Conservation (phyloP, 2,888 invertebrate genomes). For the Cordilura impudica region DNA sequence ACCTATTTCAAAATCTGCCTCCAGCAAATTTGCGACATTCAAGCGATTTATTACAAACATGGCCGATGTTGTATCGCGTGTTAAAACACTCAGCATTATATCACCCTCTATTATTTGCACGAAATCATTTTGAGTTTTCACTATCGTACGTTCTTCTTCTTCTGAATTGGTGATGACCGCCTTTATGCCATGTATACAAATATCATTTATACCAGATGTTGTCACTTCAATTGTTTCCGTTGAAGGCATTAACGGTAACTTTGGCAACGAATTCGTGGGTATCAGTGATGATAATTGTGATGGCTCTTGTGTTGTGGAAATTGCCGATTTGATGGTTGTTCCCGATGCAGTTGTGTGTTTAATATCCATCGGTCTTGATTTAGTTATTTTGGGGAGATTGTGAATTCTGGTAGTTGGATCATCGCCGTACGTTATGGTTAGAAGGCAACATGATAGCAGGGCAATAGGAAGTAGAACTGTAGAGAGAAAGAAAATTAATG, state of each 20-base stretch:
- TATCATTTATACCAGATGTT: slow-evolving; percentile 68
- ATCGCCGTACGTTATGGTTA: slow-evolving; percentile 40
- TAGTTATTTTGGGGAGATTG: slow-evolving; percentile 59
- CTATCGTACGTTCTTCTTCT: slow-evolving; percentile 64
- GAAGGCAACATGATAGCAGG: slow-evolving; percentile 41
- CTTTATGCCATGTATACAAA: slow-evolving; percentile 75
- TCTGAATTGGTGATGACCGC: slow-evolving; percentile 61
- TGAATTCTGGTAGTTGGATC: slow-evolving; percentile 38
- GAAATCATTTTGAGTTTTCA: slow-evolving; percentile 69
- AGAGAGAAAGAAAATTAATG: no score
- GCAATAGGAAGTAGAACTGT: slow-evolving; percentile 28
- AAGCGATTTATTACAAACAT: slow-evolving; percentile 76
- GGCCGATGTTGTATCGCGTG: slow-evolving; percentile 74
- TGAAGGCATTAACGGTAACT: neutral
- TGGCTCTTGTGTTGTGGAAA: slow-evolving; percentile 29
- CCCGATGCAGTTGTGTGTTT: slow-evolving; percentile 8
- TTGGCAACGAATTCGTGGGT: neutral
- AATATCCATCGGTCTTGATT: slow-evolving; percentile 44
- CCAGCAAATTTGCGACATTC: slow-evolving; percentile 75
- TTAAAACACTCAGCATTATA: slow-evolving; percentile 74
- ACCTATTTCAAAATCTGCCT: slow-evolving; percentile 76
- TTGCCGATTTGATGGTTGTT: slow-evolving; percentile 19
- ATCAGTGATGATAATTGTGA: neutral
- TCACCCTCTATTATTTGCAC: slow-evolving; percentile 75
- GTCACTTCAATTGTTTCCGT: slow-evolving; percentile 60